Percentiles rank a stretch among this genome's conserved stretches.
phyloP scores from a whole-genome alignment of 2,113 vertebrate species.

The Tragulus kanchil region DNA sequence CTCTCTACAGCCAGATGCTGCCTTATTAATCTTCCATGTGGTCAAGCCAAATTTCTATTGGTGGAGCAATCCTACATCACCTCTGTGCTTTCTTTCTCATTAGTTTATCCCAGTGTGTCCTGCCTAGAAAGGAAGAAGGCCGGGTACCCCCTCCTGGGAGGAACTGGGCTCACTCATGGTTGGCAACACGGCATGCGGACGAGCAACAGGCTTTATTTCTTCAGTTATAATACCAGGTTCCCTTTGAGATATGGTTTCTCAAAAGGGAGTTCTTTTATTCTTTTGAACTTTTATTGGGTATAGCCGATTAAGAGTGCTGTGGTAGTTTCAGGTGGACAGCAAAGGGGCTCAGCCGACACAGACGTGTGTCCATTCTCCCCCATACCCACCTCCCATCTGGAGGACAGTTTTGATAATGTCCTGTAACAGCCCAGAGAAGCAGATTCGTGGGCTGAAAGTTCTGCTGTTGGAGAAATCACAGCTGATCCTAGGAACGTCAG shows the following conservation, averaged over 20 bases:
- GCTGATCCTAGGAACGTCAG: background rate
- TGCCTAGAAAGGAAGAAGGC: background rate
- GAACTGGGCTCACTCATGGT: background rate
- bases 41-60: background rate
- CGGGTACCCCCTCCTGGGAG: background rate
- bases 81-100: background rate
- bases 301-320: background rate
- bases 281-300: background rate
- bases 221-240: background rate
- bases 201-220: conserved; percentile 12
- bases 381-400: background rate
- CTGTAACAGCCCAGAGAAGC: background rate
- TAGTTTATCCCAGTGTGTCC: background rate
- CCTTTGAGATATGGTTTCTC: background rate
- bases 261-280: background rate
- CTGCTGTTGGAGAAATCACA: background rate
- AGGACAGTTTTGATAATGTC: background rate
- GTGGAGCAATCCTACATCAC: background rate
- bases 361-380: background rate
- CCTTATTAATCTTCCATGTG: background rate
- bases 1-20: background rate
- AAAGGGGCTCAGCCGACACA: background rate
- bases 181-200: background rate
- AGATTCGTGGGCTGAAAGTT: background rate
- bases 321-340: background rate